Conservation (phyloP, 2,113 vertebrate species). For the Butorides virescens region DNA sequence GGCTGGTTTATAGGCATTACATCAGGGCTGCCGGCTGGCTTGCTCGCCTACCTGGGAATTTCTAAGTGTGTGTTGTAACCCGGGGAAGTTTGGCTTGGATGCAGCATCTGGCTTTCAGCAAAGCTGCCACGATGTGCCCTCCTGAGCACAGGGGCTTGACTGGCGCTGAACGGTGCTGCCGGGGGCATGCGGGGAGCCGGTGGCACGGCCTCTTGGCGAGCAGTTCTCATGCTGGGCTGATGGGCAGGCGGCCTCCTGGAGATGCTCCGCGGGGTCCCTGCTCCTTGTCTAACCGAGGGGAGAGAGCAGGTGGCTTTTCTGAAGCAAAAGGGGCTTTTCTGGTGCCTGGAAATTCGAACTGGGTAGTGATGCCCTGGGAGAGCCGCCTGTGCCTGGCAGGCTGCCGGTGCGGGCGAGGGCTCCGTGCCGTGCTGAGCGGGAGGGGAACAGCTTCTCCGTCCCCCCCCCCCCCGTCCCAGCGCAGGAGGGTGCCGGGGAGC, state of each 20-base stretch:
- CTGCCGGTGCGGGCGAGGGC: not conserved
- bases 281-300: not conserved
- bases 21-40: constrained; percentile 45
- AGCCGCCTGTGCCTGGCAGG: not conserved
- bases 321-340: not conserved
- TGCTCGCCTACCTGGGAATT: constrained; percentile 14
- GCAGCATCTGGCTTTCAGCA: not conserved
- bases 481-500: not conserved
- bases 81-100: not conserved
- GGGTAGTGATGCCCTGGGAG: not conserved
- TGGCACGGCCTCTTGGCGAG: accelerated
- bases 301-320: not conserved
- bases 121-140: not conserved
- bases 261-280: not conserved
- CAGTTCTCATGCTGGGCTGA: not conserved
- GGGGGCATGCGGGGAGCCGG: not conserved
- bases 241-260: not conserved
- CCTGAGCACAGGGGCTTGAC: not conserved
- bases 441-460: not conserved
- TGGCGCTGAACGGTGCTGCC: not conserved
- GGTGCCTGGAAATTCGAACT: not conserved
- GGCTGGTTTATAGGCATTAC: constrained; percentile 46
- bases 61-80: not conserved
- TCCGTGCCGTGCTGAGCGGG: not conserved
- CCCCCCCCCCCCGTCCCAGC: not conserved